Percentiles rank a stretch among this genome's conserved stretches.
These are phyloP conservation scores for Struthio camelus DNA, from an alignment of 2,113 vertebrate species.

Conservation along the genomic window DNA sequence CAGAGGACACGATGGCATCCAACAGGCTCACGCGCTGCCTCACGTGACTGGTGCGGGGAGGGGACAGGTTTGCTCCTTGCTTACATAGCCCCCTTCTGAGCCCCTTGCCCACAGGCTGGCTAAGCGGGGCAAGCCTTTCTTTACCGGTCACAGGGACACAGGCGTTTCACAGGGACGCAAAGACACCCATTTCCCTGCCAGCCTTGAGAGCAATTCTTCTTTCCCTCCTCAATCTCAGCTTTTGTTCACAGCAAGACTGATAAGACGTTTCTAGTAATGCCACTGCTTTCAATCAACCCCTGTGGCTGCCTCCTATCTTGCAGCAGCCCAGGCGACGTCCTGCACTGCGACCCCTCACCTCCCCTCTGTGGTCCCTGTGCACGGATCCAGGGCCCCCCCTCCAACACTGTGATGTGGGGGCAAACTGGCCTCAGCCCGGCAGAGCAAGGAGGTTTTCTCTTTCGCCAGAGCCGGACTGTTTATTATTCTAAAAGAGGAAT, in stretches of 20 bases:
- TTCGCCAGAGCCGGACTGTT: conserved; percentile 60
- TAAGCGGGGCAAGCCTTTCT: background rate
- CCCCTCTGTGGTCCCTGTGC: fast-evolving
- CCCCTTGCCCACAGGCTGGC: background rate
- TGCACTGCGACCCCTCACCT: fast-evolving
- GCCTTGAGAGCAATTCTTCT: background rate
- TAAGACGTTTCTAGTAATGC: background rate
- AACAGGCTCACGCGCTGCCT: background rate
- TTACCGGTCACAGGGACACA: background rate
- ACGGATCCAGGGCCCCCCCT: background rate
- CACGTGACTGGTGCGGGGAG: background rate
- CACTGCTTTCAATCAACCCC: background rate
- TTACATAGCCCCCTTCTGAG: background rate
- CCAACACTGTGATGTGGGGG: background rate
- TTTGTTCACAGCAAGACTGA: background rate
- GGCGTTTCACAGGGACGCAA: background rate
- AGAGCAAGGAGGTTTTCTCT: conserved; percentile 61
- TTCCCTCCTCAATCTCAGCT: conserved; percentile 2
- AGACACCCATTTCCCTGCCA: background rate
- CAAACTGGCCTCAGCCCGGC: conserved; percentile 49
- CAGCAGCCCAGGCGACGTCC: background rate
- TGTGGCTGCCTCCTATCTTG: fast-evolving
- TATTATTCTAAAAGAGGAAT: conserved; percentile 82
- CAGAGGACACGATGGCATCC: background rate
- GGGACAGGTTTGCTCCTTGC: background rate